phyloP scores from a whole-genome alignment of 1,140 invertebrate genomes.

The Zaprionus africanus region DNA sequence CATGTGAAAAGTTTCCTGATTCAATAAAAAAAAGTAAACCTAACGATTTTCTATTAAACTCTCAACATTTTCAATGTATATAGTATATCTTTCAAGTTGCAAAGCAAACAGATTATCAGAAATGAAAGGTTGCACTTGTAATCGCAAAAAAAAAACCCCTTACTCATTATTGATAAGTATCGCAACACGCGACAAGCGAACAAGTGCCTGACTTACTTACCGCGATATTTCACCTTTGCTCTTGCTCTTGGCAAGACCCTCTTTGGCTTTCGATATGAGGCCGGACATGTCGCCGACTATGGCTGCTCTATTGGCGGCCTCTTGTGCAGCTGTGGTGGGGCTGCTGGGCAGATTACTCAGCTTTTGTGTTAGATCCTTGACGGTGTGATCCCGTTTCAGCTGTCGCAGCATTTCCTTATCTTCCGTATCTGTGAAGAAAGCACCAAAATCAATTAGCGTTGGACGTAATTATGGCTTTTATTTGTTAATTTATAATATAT shows the following conservation, averaged over 20 bases:
- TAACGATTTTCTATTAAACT: neutral
- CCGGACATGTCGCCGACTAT: conserved; percentile 93
- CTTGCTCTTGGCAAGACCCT: conserved; percentile 94
- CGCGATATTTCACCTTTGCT: conserved; percentile 86
- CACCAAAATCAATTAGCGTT: neutral
- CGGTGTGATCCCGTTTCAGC: conserved; percentile 90
- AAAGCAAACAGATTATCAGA: conserved; percentile 1
- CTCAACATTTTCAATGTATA: neutral
- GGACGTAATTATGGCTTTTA: too few relatives aligned
- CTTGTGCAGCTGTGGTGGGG: conserved; percentile 79
- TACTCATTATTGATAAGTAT: neutral
- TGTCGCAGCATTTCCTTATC: conserved; percentile 79
- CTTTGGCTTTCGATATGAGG: conserved; percentile 96
- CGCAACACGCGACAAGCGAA: neutral
- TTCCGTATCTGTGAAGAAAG: conserved; percentile 66
- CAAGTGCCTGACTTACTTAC: conserved; percentile 64
- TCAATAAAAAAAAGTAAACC: conserved; percentile 13
- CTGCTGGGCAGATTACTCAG: conserved; percentile 89
- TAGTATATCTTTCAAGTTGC: neutral
- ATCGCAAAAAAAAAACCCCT: neutral
- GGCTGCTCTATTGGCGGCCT: conserved; percentile 78
- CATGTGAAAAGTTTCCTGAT: conserved; percentile 17
- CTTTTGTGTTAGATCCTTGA: conserved; percentile 94
- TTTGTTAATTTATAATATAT: too few relatives aligned
- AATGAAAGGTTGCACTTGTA: neutral